A percentile compares a stretch with the other conserved stretches of the same genome.
Conservation (phyloP, 2,888 invertebrate species). For the Callinectes sapidus region DNA sequence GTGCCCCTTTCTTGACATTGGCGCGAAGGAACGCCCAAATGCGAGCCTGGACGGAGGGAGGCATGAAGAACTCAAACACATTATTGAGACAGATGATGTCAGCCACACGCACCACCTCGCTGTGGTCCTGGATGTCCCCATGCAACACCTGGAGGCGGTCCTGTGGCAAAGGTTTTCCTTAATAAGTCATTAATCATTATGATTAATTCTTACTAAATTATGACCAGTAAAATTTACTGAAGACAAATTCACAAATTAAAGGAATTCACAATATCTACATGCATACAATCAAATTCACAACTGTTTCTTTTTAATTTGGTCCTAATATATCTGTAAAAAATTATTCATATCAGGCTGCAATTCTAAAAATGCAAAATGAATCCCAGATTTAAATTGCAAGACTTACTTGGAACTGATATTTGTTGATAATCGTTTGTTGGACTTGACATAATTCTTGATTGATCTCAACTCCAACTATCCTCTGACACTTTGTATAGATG, state of each 20-base stretch:
- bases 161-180: conserved; percentile 59
- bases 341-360: background rate
- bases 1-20: conserved; percentile 79
- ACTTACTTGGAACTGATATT: conserved; percentile 76
- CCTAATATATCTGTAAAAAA: background rate
- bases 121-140: conserved; percentile 80
- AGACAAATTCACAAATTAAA: too few species aligned
- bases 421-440: conserved; percentile 80
- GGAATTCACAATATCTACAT: too few species aligned
- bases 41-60: conserved; percentile 79
- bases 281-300: too few species aligned
- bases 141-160: conserved; percentile 80
- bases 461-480: conserved; percentile 83
- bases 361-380: background rate
- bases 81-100: conserved; percentile 83
- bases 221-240: background rate
- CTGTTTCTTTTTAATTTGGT: too few species aligned
- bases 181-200: background rate
- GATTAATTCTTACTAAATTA: background rate
- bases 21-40: conserved; percentile 81
- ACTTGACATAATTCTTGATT: conserved; percentile 82
- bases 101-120: conserved; percentile 79
- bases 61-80: conserved; percentile 83
- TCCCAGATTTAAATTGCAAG: background rate
- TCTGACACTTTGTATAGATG: conserved; percentile 78